Evolutionary conservation across 2,888 invertebrate genomes (phyloP), one percentile per base, ranked within the genome.

Genomic region (Tortrix viridana): DNA sequence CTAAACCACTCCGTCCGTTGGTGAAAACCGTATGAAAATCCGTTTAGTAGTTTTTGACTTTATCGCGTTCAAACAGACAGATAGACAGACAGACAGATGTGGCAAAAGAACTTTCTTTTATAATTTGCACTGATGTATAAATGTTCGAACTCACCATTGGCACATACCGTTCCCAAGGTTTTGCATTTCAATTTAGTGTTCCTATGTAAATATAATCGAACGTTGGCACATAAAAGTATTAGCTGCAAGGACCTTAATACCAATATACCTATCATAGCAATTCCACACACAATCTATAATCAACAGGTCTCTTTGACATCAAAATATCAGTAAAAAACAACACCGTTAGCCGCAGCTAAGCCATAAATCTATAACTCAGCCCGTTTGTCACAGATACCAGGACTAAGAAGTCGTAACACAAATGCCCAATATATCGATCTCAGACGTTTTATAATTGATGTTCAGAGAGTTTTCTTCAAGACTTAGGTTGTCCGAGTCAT

Each of bases 301-400:
- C 52, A 56, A 53, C 53, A 60, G 66, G 14, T 67, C 66, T 62
- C 59, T 66, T 60, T 65, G 65, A 65, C 69, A 67, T 69, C 69
- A 73, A 77, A 76, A 75, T 78, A 78, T 76, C 72, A 73, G 80
- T 79, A 86, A 85, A 85, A 86, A 86, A 74, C 71, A 60, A 53
- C 67, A 77, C 84, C 81, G 84, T 83, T 86, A 80, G 66, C 75
- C 74, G 80, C 81, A 78, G 74, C 73, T 74, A 20, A 68, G 67
- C 74, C 71, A 81, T 81, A 81, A 82, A 80, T 81, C 75, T 67
- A 64, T 67, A 73, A 69, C 75, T 76, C 74, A 70, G 71, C 74
- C 68, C 61, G 64, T 77, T 79, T 79, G 80, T 83, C 82, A 82
- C 77, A 75, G 76, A 46, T 20, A 19, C 9, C 2, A 22, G 18